Base-by-base conservation (phyloP, 1,140 invertebrate species). In the Brachionus asplanchnoidis region DNA sequence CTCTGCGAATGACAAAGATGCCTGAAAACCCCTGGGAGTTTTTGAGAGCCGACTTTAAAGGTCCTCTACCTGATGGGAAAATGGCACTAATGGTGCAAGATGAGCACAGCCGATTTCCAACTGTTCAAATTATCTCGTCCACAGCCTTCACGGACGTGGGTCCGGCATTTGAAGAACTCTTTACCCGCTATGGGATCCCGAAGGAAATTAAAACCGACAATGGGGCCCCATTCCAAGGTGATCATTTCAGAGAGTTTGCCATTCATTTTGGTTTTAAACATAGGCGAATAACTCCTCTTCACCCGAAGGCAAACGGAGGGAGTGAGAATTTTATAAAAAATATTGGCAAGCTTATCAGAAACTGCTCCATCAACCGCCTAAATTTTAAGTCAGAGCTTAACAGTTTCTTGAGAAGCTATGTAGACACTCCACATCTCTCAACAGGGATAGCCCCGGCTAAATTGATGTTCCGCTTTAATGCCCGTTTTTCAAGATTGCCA, bases 1-100 rank as follows among this genome's bases (percentile, higher is more conserved):
- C 87, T 12, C 68, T 87, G 4, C 75, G 80, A 36, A 85, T 87
- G 86, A 86, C 86, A 7, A 79, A 85, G 53, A 36, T 86, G 75
- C 86, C 83, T 60, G 60, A n/a, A 40, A 85, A 50, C 60, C 86
- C 86, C 53, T 88, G 85, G 86, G 40, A 42, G 86, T 28, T 86
- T 85, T 23, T 88, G 7, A 79, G 75, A 23, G 84, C 86, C n/a
- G 88, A 88, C 75, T 87, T 87, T 84, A 86, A 85, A 75, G 87
- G 87, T 40, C 86, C 87, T 12, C 50, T 88, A 3, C 87, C 86
- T 36, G 84, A 42, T 26, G 86, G 86, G n/a, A 78, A 46, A 46
- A 46, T 87, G 66, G 68, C 87, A 8, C 65, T 87, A 11, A 87
- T 87, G 7, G 50, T 88, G 4, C 84, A 85, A 6, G 87, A 88